Evolutionary conservation across 2,888 invertebrate genomes (phyloP).

Genomic region (Strigamia transsilvanica): DNA sequence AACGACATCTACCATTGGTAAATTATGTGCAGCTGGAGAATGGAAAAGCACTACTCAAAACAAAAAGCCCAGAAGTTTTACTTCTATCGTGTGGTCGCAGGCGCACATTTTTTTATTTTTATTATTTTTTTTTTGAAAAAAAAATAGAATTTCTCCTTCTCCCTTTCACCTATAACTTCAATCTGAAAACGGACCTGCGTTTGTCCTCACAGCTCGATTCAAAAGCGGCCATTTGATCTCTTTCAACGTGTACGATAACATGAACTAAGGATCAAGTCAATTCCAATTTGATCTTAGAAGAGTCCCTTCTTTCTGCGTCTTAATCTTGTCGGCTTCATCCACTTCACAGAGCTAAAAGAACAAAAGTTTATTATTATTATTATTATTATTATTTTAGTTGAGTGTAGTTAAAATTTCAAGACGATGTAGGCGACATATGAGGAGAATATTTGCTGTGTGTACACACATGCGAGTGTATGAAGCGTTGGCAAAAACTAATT

Average conservation of each 20-base stretch:
- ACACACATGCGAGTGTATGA: not conserved
- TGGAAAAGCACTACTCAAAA: too few species aligned
- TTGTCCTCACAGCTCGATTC: slow-evolving; percentile 11
- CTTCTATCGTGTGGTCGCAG: too few species aligned
- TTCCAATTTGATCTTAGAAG: slow-evolving; percentile 43
- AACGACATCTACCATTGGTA: too few species aligned
- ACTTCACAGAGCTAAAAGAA: slow-evolving; percentile 11
- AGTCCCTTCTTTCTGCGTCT: slow-evolving; percentile 5
- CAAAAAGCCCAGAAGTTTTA: too few species aligned
- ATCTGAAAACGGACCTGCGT: slow-evolving; percentile 19
- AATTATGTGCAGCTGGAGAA: too few species aligned
- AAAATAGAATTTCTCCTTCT: too few species aligned
- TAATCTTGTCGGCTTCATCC: slow-evolving; percentile 39
- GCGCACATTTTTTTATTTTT: not conserved
- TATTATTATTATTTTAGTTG: not conserved
- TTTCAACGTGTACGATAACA: slow-evolving; percentile 25
- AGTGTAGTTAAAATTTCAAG: not conserved
- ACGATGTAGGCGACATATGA: not conserved
- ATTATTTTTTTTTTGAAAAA: not conserved
- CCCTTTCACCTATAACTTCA: not conserved
- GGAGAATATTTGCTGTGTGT: not conserved
- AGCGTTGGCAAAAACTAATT: slow-evolving; percentile 46
- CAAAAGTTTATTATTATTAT: not conserved
- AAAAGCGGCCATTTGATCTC: slow-evolving; percentile 23
- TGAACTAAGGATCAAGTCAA: slow-evolving; percentile 31